Base-by-base conservation (phyloP, 2,888 invertebrate genomes). In the Noctua comes region DNA sequence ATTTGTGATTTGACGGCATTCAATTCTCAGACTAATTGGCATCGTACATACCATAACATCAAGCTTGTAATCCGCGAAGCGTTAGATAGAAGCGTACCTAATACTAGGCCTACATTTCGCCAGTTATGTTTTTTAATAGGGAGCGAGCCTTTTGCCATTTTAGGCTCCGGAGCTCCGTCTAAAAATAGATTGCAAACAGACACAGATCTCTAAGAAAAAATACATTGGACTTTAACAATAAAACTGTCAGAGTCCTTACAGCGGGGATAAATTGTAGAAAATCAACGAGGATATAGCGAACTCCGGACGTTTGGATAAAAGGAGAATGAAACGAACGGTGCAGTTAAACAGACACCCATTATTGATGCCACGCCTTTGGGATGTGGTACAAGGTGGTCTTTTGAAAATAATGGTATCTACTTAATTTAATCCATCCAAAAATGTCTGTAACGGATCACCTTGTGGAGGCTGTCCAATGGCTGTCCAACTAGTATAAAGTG, bases 281-380 rank as follows among this genome's bases (percentile, higher is more conserved):
- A 72, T 83, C 76, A 87, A 77, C 66, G 48, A 62, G 74, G 74
- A 80, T 87, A 82, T 79, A 79, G 62, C 57, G 65, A 77, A 76
- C 64, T 79, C 40, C 57, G 68, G 76, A 77, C 73, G n/a, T 73
- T 77, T 69, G 40, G 78, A 83, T 80, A 78, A 85, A 83, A 65
- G 79, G 76, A 76, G 68, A 74, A 79, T 79, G 71, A 72, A 82
- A 80, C 16, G 80, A 73, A 85, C 82, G 64, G 74, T 87, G 82
- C 86, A 83, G 82, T 80, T 87, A 87, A 87, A 87, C 76, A 79
- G 88, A 77, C 79, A 31, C 66, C 81, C 71, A 81, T 85, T 85
- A 80, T 69, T 79, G 74, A 83, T 79, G 75, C 82, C 85, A 83
- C 81, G 88, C 86, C 87, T 83, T 87, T 79, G 74, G 54, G 18